phyloP scores from a whole-genome alignment of 1,140 invertebrate species.

The Zaprionus camerounensis region DNA sequence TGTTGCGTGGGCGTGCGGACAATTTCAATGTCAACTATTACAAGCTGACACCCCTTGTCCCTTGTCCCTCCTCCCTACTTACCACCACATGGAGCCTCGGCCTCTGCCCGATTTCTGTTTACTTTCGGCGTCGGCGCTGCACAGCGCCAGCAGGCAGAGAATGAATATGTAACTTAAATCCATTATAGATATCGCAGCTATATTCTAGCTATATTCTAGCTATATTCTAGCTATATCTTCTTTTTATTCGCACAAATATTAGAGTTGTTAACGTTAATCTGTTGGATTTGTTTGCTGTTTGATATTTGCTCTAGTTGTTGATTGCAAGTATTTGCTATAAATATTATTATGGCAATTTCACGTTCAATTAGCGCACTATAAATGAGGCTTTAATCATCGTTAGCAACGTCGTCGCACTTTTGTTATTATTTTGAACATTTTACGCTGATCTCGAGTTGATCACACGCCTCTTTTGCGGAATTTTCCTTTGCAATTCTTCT shows the following conservation, averaged over 20 bases:
- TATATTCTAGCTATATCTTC: too few species aligned
- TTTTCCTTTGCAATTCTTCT: conserved; percentile 17
- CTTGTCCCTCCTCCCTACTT: conserved; percentile 50
- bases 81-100: conserved; percentile 84
- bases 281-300: conserved; percentile 30
- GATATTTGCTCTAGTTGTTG: conserved; percentile 31
- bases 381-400: conserved; percentile 81
- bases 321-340: conserved; percentile 16
- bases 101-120: conserved; percentile 82
- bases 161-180: conserved; percentile 79
- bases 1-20: conserved; percentile 45
- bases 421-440: conserved; percentile 35
- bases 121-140: conserved; percentile 69
- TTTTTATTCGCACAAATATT: conserved; percentile 35
- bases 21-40: conserved; percentile 36
- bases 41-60: neutral
- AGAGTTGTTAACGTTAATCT: conserved; percentile 18
- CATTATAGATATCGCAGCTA: conserved; percentile 30
- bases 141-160: conserved; percentile 72
- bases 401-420: conserved; percentile 59
- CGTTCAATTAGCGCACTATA: conserved; percentile 83
- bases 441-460: conserved; percentile 15
- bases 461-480: conserved; percentile 22
- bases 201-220: too few species aligned
- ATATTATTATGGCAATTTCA: conserved; percentile 67